A percentile compares a stretch with the other conserved stretches of the same genome.
These are phyloP conservation scores for Microctenopoma lineatum DNA, from an alignment of 2,797 vertebrate species.

Conservation along the genomic window DNA sequence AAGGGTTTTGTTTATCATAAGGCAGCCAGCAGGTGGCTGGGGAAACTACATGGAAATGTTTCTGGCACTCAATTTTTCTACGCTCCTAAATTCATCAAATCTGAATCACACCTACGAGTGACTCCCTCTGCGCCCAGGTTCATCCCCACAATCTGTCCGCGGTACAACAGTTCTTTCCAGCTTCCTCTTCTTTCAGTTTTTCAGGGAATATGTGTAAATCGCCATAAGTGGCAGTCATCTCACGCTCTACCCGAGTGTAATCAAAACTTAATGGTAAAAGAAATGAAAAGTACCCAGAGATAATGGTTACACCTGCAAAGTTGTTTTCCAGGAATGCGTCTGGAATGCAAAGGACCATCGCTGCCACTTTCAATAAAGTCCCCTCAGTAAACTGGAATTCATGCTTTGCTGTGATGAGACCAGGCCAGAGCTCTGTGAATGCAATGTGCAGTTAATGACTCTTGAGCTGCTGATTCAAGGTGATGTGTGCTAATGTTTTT, in stretches of 20 bases:
- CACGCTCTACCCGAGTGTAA: slow-evolving; percentile 21
- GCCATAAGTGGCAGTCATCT: slow-evolving; percentile 23
- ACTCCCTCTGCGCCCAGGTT: slow-evolving; percentile 58
- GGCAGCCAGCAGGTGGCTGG: slow-evolving; percentile 71
- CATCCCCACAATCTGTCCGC: slow-evolving; percentile 60
- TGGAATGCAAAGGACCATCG: slow-evolving; percentile 52
- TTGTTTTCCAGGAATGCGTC: slow-evolving; percentile 26
- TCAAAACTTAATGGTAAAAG: slow-evolving; percentile 12
- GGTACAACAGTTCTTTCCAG: slow-evolving; percentile 29
- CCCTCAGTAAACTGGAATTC: slow-evolving; percentile 52
- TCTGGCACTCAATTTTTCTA: slow-evolving; percentile 65
- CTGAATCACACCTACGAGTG: slow-evolving; percentile 61
- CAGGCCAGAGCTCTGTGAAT: slow-evolving; percentile 51
- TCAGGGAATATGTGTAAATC: slow-evolving; percentile 18
- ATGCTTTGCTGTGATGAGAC: slow-evolving; percentile 51
- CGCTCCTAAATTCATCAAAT: slow-evolving; percentile 69
- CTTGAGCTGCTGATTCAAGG: slow-evolving; percentile 75
- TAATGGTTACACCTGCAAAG: slow-evolving; percentile 34
- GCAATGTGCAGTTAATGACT: slow-evolving; percentile 65
- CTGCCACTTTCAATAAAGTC: slow-evolving; percentile 57
- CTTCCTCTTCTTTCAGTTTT: slow-evolving; percentile 15
- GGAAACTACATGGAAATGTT: slow-evolving; percentile 63
- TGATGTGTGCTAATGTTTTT: slow-evolving; percentile 65
- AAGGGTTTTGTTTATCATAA: slow-evolving; percentile 68
- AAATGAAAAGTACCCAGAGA: slow-evolving; percentile 20